Conservation (phyloP, 1,140 invertebrate genomes). For the Drosophila tristis region DNA sequence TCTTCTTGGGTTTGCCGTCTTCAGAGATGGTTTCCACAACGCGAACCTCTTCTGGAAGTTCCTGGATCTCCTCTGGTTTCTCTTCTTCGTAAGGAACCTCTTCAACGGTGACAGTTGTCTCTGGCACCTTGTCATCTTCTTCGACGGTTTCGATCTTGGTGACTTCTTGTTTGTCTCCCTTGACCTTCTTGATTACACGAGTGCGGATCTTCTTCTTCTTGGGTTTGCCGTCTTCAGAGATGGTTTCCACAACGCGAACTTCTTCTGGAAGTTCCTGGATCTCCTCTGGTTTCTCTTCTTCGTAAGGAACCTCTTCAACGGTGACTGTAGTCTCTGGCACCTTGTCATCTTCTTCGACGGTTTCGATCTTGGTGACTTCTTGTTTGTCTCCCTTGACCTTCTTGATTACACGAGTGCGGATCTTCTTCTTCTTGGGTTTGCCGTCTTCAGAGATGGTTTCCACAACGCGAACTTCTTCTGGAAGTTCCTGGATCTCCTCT, state of each 20-base stretch:
- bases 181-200: slow-evolving; percentile 43
- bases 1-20: slow-evolving; percentile 21
- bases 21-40: slow-evolving; percentile 8
- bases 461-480: slow-evolving; percentile 32
- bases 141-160: slow-evolving; percentile 43
- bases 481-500: slow-evolving; percentile 25
- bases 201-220: slow-evolving; percentile 45
- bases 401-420: slow-evolving; percentile 38
- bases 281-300: slow-evolving; percentile 29
- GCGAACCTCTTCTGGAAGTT: slow-evolving; percentile 20
- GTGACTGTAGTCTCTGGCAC: slow-evolving; percentile 28
- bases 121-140: slow-evolving; percentile 32
- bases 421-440: slow-evolving; percentile 36
- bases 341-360: slow-evolving; percentile 38
- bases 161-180: slow-evolving; percentile 41
- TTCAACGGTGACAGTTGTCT: slow-evolving; percentile 32
- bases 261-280: slow-evolving; percentile 33
- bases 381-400: slow-evolving; percentile 42
- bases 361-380: slow-evolving; percentile 46
- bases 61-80: slow-evolving; percentile 20
- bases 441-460: slow-evolving; percentile 34
- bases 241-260: slow-evolving; percentile 27
- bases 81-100: slow-evolving; percentile 26
- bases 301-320: slow-evolving; percentile 27
- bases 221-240: slow-evolving; percentile 34